Evolutionary conservation across 2,888 invertebrate species (phyloP).

Genomic region (Xylota sylvarum): DNA sequence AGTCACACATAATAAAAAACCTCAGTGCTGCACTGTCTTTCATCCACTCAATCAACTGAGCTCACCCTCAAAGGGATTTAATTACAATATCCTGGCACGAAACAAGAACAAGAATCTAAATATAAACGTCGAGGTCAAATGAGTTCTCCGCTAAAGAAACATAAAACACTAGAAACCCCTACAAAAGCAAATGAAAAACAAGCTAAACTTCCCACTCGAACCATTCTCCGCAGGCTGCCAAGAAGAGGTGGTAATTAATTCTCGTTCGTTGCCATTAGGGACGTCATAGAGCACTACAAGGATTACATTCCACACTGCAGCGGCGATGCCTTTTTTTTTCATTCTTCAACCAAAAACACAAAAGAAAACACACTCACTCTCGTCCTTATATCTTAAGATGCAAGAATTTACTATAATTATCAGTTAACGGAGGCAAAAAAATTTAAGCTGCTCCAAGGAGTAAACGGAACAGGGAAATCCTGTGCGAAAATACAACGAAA

Average conservation of each 20-base stretch:
- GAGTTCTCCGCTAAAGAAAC: slow-evolving; percentile 16
- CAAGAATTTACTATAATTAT: slow-evolving; percentile 63
- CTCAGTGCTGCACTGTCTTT: slow-evolving; percentile 8
- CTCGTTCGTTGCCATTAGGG: slow-evolving; percentile 44
- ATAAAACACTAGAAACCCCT: slow-evolving; percentile 1
- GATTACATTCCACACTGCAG: slow-evolving; percentile 24
- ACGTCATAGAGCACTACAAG: slow-evolving; percentile 23
- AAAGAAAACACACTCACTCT: slow-evolving; percentile 20
- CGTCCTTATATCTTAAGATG: slow-evolving; percentile 5
- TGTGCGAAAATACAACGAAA: slow-evolving; percentile 42
- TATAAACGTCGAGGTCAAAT: slow-evolving; percentile 57
- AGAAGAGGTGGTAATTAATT: slow-evolving; percentile 66
- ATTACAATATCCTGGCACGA: slow-evolving; percentile 53
- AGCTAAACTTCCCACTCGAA: not conserved
- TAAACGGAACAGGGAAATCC: slow-evolving; percentile 58
- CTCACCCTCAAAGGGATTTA: slow-evolving; percentile 45
- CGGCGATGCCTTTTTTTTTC: slow-evolving; percentile 8
- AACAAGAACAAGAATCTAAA: slow-evolving; percentile 27
- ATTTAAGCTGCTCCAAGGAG: not conserved
- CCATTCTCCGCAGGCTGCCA: slow-evolving; percentile 3
- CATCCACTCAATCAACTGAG: slow-evolving; percentile 36
- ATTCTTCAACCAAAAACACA: not conserved
- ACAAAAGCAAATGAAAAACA: not conserved
- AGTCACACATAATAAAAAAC: not conserved
- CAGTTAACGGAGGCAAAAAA: slow-evolving; percentile 45